Evolutionary conservation across 2,797 vertebrate genomes (phyloP).

Genomic region (Prunella strophiata): DNA sequence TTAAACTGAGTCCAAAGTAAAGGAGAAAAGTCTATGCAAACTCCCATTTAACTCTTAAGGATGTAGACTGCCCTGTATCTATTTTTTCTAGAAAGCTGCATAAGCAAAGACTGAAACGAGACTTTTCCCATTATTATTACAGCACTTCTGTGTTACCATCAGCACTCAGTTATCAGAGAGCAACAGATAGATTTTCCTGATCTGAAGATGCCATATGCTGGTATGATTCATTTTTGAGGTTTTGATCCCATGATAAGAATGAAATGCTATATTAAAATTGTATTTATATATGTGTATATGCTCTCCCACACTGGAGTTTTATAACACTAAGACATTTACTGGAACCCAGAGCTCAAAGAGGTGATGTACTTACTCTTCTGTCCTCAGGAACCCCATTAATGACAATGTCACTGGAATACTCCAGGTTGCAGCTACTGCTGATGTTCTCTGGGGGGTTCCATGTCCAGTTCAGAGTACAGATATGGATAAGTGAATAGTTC

Average conservation of each 20-base stretch:
- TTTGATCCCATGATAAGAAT: neutral
- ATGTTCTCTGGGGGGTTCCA: constrained; percentile 68
- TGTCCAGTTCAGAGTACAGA: constrained; percentile 74
- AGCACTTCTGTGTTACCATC: neutral
- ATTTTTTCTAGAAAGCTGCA: neutral
- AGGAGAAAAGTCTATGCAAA: neutral
- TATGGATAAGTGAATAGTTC: constrained; percentile 66
- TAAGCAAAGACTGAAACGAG: neutral
- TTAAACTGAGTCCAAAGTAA: neutral
- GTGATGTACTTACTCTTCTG: constrained; percentile 37
- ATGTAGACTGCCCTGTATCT: neutral
- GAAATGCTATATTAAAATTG: neutral
- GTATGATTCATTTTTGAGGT: neutral
- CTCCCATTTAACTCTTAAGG: neutral
- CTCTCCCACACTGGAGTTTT: neutral
- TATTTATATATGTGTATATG: neutral
- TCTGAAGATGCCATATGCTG: neutral
- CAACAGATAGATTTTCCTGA: neutral
- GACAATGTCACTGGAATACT: constrained; percentile 65
- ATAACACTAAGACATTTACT: neutral
- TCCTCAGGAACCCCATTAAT: constrained; percentile 1
- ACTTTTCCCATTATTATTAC: neutral
- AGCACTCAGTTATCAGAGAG: neutral
- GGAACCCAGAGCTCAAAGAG: neutral
- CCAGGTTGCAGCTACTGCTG: constrained; percentile 63